phyloP scores from a whole-genome alignment of 2,888 invertebrate species.

The Ferrisia virgata region DNA sequence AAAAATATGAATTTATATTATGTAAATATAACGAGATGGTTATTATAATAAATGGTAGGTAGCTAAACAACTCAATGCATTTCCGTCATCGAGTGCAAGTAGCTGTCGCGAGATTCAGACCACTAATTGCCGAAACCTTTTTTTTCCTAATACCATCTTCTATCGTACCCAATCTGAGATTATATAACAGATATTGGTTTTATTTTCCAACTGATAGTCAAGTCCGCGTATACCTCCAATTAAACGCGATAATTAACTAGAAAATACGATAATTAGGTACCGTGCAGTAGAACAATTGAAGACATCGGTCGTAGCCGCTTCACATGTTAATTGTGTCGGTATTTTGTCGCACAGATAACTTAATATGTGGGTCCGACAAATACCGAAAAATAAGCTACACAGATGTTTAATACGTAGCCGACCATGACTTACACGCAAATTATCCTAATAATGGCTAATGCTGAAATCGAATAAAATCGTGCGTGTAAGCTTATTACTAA shows the following conservation, averaged over 20 bases:
- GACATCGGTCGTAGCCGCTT: neutral
- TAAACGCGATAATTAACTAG: constrained; percentile 22
- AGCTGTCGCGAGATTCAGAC: neutral
- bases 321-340: neutral
- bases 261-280: neutral
- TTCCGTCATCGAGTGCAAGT: constrained; percentile 12
- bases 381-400: neutral
- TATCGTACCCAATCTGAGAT: neutral
- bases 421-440: neutral
- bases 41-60: neutral
- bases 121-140: constrained; percentile 5
- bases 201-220: neutral
- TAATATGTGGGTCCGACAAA: neutral
- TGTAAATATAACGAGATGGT: neutral
- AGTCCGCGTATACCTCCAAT: neutral
- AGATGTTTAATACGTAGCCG: neutral
- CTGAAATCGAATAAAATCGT: neutral
- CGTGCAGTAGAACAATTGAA: constrained; percentile 25
- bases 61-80: no score
- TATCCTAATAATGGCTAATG: neutral
- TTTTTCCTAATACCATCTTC: neutral
- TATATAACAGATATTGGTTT: constrained; percentile 1
- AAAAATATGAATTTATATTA: neutral
- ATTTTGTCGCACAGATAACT: neutral
- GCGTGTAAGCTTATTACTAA: neutral